Percentiles rank a stretch among this genome's conserved stretches.
phyloP scores from a whole-genome alignment of 2,113 vertebrate genomes.

The Probosciger aterrimus region DNA sequence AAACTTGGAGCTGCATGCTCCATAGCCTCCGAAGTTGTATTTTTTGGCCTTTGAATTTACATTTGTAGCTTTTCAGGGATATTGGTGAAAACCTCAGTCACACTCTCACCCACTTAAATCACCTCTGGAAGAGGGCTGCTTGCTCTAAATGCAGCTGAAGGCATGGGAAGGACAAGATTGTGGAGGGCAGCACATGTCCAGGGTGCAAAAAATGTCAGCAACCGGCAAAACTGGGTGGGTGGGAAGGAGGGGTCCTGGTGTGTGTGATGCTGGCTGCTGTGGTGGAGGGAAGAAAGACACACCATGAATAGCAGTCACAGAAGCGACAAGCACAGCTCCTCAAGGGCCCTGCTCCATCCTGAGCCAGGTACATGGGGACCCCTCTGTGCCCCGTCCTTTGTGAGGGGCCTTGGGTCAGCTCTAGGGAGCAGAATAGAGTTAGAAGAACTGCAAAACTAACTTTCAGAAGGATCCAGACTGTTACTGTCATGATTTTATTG shows the following conservation, averaged over 20 bases:
- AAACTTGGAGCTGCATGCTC: not conserved
- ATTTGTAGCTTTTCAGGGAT: not conserved
- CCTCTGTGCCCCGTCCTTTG: fast-evolving
- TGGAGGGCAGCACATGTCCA: not conserved
- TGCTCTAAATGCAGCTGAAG: not conserved
- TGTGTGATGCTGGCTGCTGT: fast-evolving
- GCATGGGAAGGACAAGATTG: fast-evolving
- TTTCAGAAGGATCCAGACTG: not conserved
- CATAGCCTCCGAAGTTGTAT: not conserved
- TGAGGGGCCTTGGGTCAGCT: not conserved
- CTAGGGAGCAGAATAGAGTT: fast-evolving
- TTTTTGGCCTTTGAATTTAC: not conserved
- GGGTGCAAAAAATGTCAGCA: not conserved
- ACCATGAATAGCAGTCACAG: not conserved
- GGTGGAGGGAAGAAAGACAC: not conserved
- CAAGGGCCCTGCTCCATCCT: not conserved
- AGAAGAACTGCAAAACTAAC: not conserved
- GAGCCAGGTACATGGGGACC: fast-evolving
- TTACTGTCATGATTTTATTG: not conserved
- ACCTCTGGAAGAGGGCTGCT: not conserved
- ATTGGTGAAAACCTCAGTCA: not conserved
- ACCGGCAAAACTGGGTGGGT: fast-evolving
- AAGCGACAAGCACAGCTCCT: not conserved
- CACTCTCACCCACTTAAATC: not conserved
- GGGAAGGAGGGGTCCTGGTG: not conserved